phyloP scores from a whole-genome alignment of 2,113 vertebrate genomes.

The Crotalus viridis region DNA sequence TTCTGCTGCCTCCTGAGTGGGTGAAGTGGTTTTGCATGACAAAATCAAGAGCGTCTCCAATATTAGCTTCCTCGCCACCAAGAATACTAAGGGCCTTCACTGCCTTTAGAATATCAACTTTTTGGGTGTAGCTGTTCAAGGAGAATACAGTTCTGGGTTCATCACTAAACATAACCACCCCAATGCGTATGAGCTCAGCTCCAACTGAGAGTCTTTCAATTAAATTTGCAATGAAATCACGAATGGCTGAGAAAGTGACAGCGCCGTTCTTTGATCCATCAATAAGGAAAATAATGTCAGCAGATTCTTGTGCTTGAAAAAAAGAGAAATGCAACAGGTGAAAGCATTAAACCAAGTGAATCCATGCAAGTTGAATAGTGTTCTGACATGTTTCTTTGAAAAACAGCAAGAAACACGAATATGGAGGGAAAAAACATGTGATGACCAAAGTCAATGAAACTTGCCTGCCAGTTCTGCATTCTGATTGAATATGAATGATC shows the following conservation, averaged over 20 bases:
- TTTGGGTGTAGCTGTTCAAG: slow-evolving; percentile 85
- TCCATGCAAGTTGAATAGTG: slow-evolving; percentile 76
- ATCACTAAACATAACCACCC: slow-evolving; percentile 86
- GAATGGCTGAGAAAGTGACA: slow-evolving; percentile 86
- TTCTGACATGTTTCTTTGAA: slow-evolving; percentile 79
- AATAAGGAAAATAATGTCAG: slow-evolving; percentile 99
- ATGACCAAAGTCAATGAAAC: slow-evolving; percentile 54
- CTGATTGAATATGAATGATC: slow-evolving; percentile 80
- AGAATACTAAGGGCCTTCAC: slow-evolving; percentile 81
- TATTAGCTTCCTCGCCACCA: slow-evolving; percentile 84
- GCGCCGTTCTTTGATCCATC: slow-evolving; percentile 97
- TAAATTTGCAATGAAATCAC: slow-evolving; percentile 90
- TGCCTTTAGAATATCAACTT: slow-evolving; percentile 80
- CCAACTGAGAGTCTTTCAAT: slow-evolving; percentile 88
- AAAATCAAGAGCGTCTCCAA: slow-evolving; percentile 86
- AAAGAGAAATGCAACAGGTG: slow-evolving; percentile 91
- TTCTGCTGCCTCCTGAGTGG: slow-evolving; percentile 85
- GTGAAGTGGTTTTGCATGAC: slow-evolving; percentile 84
- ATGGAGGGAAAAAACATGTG: slow-evolving; percentile 63
- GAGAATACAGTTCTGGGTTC: slow-evolving; percentile 82
- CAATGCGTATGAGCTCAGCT: slow-evolving; percentile 85
- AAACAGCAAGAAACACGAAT: slow-evolving; percentile 82
- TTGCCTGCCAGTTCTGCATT: slow-evolving; percentile 88
- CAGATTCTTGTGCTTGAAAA: slow-evolving; percentile 92
- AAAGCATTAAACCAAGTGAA: slow-evolving; percentile 88